These are phyloP conservation scores for Ruditapes philippinarum DNA, from an alignment of 1,140 invertebrate genomes.

Conservation along the genomic window DNA sequence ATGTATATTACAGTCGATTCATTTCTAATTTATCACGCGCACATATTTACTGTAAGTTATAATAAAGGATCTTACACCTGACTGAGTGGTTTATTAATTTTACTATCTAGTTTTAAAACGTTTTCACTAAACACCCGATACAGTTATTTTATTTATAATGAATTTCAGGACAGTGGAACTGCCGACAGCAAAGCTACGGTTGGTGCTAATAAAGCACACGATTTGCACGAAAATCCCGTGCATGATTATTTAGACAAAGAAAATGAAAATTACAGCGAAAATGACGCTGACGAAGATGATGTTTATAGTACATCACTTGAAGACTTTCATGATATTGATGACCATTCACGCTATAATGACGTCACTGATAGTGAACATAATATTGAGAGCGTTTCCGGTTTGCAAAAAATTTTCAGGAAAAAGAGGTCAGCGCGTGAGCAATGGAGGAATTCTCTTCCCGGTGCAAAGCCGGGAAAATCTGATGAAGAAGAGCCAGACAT, in stretches of 20 bases:
- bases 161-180: not conserved
- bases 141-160: no score
- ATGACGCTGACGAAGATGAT: not conserved
- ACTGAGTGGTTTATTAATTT: no score
- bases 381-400: slow-evolving; percentile 26
- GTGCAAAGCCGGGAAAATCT: not conserved
- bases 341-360: not conserved
- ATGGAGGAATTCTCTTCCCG: slow-evolving; percentile 55
- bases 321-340: not conserved
- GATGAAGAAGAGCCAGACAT: slow-evolving; percentile 33
- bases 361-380: not conserved
- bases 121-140: no score
- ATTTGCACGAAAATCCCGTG: not conserved
- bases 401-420: not conserved
- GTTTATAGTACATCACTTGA: not conserved
- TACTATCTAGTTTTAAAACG: no score
- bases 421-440: slow-evolving; percentile 52
- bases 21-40: no score
- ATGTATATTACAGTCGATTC: no score
- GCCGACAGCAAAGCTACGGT: not conserved
- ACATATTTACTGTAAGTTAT: no score
- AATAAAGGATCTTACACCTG: no score
- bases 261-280: not conserved
- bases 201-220: not conserved
- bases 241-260: not conserved